Evolutionary conservation across 2,113 vertebrate genomes (phyloP).

Genomic region (Aegithalos caudatus): DNA sequence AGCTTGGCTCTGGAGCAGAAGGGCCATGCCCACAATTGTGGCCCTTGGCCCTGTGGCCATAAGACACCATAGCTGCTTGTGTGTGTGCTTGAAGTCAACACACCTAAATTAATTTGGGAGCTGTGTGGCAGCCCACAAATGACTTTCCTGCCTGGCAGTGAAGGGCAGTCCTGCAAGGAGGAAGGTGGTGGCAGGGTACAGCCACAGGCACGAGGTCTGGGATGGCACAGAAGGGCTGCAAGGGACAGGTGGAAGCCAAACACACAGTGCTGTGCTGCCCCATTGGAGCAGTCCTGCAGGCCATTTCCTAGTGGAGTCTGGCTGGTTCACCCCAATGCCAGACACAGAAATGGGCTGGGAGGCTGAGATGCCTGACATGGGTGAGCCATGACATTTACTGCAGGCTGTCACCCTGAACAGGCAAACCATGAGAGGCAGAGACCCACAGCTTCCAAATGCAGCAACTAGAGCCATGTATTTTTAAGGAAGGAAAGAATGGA

Average conservation of each 20-base stretch:
- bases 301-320: neutral
- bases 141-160: neutral
- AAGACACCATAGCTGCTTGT: neutral
- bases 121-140: neutral
- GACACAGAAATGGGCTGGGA: neutral
- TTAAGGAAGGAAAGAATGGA: neutral
- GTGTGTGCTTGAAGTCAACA: neutral
- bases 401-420: neutral
- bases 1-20: neutral
- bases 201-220: neutral
- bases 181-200: neutral
- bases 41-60: neutral
- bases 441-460: neutral
- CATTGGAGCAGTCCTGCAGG: neutral
- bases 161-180: neutral
- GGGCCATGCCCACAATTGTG: neutral
- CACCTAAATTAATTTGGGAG: neutral
- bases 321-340: neutral
- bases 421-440: neutral
- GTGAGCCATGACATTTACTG: neutral
- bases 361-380: neutral
- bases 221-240: neutral
- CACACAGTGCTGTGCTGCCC: neutral
- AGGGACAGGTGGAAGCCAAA: neutral
- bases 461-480: neutral